A percentile compares a stretch with the other conserved stretches of the same genome.
These are phyloP conservation scores for Glandiceps talaboti DNA, from an alignment of 53 echinoderm and acorn worm species.

Conservation along the genomic window DNA sequence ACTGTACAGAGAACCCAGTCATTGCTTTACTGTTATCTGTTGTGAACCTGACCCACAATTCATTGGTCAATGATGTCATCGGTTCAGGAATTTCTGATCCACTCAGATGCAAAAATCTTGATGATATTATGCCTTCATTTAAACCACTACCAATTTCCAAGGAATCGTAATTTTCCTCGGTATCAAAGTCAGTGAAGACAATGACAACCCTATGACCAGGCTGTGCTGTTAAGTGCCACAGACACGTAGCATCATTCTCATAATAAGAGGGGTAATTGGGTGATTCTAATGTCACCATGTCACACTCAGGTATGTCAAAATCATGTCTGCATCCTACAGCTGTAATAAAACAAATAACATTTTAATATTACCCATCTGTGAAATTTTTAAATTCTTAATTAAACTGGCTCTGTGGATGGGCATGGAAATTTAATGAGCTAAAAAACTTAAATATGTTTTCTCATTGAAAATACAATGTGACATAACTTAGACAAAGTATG, in stretches of 20 bases:
- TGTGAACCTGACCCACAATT: background rate
- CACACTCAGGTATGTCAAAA: background rate
- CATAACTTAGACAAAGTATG: no score
- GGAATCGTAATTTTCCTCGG: background rate
- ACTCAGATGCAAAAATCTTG: background rate
- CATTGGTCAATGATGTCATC: background rate
- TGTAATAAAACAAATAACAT: background rate
- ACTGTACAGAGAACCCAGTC: conserved; percentile 44
- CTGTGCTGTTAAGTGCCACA: background rate
- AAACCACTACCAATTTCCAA: background rate
- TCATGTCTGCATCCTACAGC: background rate
- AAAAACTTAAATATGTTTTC: no score
- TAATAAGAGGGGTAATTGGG: background rate
- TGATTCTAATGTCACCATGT: background rate
- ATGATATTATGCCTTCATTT: background rate
- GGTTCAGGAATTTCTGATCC: background rate
- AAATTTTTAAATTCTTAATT: no score
- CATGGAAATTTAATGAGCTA: no score
- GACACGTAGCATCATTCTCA: background rate
- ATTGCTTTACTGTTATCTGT: conserved; percentile 11
- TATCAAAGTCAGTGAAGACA: background rate
- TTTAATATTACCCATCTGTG: no score
- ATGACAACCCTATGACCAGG: background rate
- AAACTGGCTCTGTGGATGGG: no score
- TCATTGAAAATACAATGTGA: no score